phyloP scores from a whole-genome alignment of 2,113 vertebrate species.

The Lasiurus borealis region DNA sequence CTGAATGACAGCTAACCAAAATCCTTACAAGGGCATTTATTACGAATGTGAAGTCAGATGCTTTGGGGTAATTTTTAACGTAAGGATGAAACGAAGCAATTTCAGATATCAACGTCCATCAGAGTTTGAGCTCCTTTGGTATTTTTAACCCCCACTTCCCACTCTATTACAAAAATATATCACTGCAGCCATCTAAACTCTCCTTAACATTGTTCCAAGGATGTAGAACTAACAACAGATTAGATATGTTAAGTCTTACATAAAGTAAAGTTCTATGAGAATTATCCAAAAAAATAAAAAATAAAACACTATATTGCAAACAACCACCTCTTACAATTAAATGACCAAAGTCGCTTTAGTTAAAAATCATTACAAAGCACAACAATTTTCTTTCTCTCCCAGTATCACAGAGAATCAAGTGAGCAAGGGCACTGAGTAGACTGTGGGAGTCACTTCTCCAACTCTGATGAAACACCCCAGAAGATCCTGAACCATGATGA shows the following conservation, averaged over 20 bases:
- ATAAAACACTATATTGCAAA: not conserved
- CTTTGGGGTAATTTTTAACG: conserved; percentile 61
- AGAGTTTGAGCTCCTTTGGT: conserved; percentile 35
- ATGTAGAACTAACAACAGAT: conserved; percentile 25
- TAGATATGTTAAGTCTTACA: not conserved
- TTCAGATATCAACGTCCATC: conserved; percentile 60
- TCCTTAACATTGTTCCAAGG: conserved; percentile 60
- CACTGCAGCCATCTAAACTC: conserved; percentile 14
- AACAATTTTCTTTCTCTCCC: not conserved
- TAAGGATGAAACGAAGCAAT: conserved; percentile 56
- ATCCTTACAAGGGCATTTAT: not conserved
- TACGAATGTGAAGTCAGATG: conserved; percentile 64
- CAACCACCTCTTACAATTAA: not conserved
- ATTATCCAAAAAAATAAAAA: not conserved
- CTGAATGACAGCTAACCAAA: conserved; percentile 78
- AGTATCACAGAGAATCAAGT: not conserved
- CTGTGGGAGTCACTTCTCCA: not conserved
- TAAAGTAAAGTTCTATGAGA: conserved; percentile 29
- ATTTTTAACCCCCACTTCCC: conserved; percentile 51
- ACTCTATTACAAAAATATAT: conserved; percentile 51
- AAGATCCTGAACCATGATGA: not conserved
- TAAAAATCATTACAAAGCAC: conserved; percentile 23
- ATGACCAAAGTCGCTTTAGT: not conserved
- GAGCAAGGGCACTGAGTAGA: not conserved
- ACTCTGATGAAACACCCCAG: not conserved